phyloP scores from a whole-genome alignment of 2,888 invertebrate genomes.

The Erynnis tages region DNA sequence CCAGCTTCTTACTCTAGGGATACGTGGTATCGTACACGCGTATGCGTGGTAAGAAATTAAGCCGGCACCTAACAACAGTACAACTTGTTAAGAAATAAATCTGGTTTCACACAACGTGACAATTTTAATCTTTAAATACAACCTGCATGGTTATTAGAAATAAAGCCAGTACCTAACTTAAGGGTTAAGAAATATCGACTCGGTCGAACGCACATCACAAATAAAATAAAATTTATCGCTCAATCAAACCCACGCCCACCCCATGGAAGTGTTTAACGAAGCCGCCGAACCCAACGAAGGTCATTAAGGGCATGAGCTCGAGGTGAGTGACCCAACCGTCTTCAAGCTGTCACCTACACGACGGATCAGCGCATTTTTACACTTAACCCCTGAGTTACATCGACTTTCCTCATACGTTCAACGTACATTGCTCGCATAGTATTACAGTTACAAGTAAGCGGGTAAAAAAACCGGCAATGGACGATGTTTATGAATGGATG shows the following conservation, averaged over 20 bases:
- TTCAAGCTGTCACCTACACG: constrained; percentile 9
- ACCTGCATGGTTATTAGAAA: too few relatives aligned
- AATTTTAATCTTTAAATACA: too few relatives aligned
- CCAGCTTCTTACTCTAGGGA: too few relatives aligned
- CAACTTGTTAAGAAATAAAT: too few relatives aligned
- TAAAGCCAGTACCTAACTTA: too few relatives aligned
- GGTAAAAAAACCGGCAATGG: not conserved
- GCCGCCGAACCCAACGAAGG: constrained; percentile 2
- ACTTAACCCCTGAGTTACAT: not conserved
- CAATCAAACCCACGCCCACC: constrained; percentile 8
- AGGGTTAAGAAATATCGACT: too few relatives aligned
- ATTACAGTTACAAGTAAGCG: not conserved
- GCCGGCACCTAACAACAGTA: too few relatives aligned
- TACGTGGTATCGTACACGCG: too few relatives aligned
- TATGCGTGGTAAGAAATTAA: too few relatives aligned
- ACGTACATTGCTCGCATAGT: not conserved
- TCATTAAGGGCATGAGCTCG: constrained; percentile 5
- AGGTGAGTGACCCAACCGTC: constrained; percentile 17
- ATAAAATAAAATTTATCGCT: constrained; percentile 4
- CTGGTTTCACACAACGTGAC: too few relatives aligned
- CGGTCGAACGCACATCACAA: too few relatives aligned
- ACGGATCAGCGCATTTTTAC: not conserved
- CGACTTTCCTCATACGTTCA: not conserved
- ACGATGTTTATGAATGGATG: not conserved
- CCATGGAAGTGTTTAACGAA: constrained; percentile 4